A percentile compares a stretch with the other conserved stretches of the same genome.
Conservation (phyloP, 2,113 vertebrate species). For the Protobothrops flavoviridis region DNA sequence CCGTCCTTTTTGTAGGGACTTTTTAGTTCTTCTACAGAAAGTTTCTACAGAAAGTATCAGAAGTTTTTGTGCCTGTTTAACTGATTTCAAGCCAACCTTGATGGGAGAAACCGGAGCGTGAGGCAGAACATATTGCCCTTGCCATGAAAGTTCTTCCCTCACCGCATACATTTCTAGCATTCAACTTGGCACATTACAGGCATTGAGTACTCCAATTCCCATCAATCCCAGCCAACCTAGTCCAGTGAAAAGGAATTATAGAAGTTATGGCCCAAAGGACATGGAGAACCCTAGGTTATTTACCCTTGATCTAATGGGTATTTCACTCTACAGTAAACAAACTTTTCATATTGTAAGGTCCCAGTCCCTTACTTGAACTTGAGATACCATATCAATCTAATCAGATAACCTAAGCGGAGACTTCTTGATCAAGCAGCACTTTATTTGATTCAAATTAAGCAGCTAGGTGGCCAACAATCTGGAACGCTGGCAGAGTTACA, state of each 20-base stretch:
- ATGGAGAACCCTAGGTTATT: not conserved
- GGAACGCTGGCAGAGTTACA: too few species aligned
- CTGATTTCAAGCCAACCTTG: not conserved
- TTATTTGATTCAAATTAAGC: too few species aligned
- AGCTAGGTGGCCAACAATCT: too few species aligned
- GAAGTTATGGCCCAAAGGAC: not conserved
- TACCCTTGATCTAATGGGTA: not conserved
- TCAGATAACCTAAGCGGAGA: too few species aligned
- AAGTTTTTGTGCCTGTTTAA: not conserved
- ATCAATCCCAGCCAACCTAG: not conserved
- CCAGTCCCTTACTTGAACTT: too few species aligned
- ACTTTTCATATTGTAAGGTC: not conserved
- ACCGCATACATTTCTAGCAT: not conserved
- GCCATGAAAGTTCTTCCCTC: not conserved
- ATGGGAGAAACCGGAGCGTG: not conserved
- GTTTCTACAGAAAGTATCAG: not conserved
- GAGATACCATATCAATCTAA: too few species aligned
- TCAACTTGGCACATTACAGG: not conserved
- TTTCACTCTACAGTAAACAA: not conserved
- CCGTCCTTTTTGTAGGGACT: not conserved
- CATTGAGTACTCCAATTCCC: not conserved
- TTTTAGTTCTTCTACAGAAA: not conserved
- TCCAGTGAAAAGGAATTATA: not conserved
- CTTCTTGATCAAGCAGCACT: too few species aligned
- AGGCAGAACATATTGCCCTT: not conserved